Evolutionary conservation across 2,113 vertebrate genomes (phyloP).

Genomic region (Chauna torquata): DNA sequence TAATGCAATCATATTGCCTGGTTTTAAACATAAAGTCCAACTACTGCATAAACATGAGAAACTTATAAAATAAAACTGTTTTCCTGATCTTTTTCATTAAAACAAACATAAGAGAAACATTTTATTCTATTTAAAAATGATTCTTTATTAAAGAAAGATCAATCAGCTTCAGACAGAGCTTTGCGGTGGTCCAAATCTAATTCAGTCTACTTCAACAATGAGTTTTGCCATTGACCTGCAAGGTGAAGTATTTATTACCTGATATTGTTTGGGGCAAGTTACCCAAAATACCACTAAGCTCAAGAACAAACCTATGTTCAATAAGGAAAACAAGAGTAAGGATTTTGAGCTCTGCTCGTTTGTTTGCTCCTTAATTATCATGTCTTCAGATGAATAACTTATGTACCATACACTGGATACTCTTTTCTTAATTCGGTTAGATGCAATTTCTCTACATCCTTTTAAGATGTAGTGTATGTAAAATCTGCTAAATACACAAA

Average conservation of each 20-base stretch:
- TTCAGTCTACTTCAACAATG: background rate
- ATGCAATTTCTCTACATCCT: background rate
- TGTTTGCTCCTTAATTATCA: background rate
- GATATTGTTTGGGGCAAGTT: background rate
- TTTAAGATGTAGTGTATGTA: background rate
- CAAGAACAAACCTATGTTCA: background rate
- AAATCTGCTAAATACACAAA: background rate
- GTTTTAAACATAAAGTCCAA: constrained; percentile 1
- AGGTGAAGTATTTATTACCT: background rate
- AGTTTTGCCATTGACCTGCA: background rate
- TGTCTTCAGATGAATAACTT: background rate
- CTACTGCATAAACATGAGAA: background rate
- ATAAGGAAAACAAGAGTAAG: background rate
- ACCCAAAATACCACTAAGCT: background rate
- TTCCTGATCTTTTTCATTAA: background rate
- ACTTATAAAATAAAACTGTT: background rate
- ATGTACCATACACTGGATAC: background rate
- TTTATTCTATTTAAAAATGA: background rate
- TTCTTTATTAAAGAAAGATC: background rate
- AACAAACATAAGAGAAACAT: background rate
- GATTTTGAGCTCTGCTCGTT: background rate
- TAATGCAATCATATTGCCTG: background rate
- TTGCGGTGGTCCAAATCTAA: background rate
- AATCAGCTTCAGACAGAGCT: background rate
- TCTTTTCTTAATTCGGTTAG: background rate